Percentiles rank a stretch among this genome's conserved stretches.
phyloP scores from a whole-genome alignment of 2,113 vertebrate genomes.

The human region DNA sequence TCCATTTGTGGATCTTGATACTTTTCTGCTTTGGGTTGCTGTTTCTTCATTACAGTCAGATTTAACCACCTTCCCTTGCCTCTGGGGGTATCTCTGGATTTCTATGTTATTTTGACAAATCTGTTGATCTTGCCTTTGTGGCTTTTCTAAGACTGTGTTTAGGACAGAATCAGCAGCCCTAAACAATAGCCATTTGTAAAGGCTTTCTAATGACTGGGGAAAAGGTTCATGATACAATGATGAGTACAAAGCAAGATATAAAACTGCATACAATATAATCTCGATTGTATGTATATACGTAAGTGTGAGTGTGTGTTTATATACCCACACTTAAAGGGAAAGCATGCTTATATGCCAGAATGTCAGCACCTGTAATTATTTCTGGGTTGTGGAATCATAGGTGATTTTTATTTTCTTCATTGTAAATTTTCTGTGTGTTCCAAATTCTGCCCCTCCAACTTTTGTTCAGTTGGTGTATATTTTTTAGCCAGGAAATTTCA shows the following conservation, averaged over 20 bases:
- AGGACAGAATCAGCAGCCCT: neutral
- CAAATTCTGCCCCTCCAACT: neutral
- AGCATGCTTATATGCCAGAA: neutral
- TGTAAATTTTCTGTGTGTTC: neutral
- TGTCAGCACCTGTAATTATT: neutral
- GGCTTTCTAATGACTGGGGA: neutral
- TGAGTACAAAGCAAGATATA: neutral
- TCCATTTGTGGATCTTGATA: neutral
- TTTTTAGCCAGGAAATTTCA: neutral
- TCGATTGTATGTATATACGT: neutral
- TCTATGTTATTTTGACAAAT: neutral
- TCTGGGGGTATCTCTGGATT: neutral
- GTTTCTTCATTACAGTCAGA: neutral
- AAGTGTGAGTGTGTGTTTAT: neutral
- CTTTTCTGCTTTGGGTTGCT: neutral
- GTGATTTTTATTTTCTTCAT: conserved; percentile 36
- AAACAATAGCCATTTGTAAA: neutral
- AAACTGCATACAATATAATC: neutral
- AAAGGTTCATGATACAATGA: neutral
- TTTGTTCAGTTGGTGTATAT: neutral
- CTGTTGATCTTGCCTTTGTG: neutral
- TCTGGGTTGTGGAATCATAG: neutral
- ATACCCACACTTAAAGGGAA: neutral
- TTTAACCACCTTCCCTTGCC: neutral
- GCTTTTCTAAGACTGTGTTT: conserved; percentile 37